phyloP scores from a whole-genome alignment of 2,113 vertebrate genomes.

The Phoenicopterus ruber region DNA sequence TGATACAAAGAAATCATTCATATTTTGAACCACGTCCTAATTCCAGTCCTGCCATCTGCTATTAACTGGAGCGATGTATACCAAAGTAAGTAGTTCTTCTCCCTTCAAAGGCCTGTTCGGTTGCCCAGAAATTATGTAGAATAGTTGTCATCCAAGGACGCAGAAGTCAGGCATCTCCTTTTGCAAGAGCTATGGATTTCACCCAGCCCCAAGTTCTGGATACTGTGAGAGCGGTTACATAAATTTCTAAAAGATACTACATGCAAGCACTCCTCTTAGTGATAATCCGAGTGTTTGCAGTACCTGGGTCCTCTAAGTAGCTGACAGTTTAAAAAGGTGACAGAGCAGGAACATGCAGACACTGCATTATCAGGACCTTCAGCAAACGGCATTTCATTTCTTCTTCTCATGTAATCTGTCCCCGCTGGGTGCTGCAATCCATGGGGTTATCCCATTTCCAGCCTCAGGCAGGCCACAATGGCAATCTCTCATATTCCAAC shows the following conservation, averaged over 20 bases:
- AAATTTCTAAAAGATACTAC: rapidly evolving
- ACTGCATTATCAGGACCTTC: neutral
- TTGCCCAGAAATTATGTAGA: neutral
- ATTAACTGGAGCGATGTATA: neutral
- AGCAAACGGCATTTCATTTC: neutral
- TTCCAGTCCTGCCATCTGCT: neutral
- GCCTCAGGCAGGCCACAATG: neutral
- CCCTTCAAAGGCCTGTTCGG: neutral
- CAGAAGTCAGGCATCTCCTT: neutral
- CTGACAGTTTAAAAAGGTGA: neutral
- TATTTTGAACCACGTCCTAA: neutral
- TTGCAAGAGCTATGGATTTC: neutral
- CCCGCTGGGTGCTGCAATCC: neutral
- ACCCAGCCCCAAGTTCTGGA: neutral
- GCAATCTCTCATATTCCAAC: neutral
- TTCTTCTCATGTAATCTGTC: neutral
- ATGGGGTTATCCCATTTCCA: neutral
- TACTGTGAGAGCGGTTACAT: neutral
- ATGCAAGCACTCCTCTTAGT: neutral
- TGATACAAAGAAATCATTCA: neutral
- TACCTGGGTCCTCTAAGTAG: neutral
- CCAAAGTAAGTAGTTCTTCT: neutral
- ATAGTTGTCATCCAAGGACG: neutral
- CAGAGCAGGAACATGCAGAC: neutral
- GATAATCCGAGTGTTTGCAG: neutral